A percentile compares a stretch with the other conserved stretches of the same genome.
These are phyloP conservation scores for Euproctis similis DNA, from an alignment of 2,888 invertebrate genomes.

Conservation along the genomic window DNA sequence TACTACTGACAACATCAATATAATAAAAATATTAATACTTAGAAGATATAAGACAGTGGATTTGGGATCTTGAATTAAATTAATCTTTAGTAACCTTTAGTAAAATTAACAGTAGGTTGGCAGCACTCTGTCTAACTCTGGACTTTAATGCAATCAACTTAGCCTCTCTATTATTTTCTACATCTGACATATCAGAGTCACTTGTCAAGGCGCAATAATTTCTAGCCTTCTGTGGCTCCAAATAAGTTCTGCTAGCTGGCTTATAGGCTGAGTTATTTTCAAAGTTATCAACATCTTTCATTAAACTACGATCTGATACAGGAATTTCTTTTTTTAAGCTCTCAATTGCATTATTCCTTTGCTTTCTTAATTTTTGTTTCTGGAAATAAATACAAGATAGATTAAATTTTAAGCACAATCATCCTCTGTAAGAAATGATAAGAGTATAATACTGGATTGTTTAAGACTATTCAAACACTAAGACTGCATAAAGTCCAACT, in stretches of 20 bases:
- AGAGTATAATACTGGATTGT: too few relatives aligned
- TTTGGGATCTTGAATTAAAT: too few relatives aligned
- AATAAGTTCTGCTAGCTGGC: conserved; percentile 50
- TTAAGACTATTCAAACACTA: too few relatives aligned
- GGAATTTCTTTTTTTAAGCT: conserved; percentile 65
- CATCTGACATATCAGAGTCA: conserved; percentile 81
- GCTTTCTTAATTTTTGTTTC: conserved; percentile 69
- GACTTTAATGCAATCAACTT: conserved; percentile 68
- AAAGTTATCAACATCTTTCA: conserved; percentile 60
- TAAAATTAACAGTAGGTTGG: conserved; percentile 75
- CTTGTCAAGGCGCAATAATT: conserved; percentile 69
- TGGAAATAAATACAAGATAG: conserved; percentile 14
- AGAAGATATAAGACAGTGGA: too few relatives aligned
- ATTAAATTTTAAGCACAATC: too few relatives aligned
- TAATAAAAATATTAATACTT: too few relatives aligned
- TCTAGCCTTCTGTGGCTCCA: conserved; percentile 45
- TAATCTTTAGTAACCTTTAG: conserved; percentile 72
- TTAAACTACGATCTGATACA: conserved; percentile 55
- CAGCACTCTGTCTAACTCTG: conserved; percentile 80
- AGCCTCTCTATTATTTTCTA: conserved; percentile 72
- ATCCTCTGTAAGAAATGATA: too few relatives aligned
- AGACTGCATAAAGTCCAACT: too few relatives aligned
- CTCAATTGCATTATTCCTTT: conserved; percentile 63
- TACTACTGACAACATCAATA: too few relatives aligned
- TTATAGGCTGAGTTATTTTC: conserved; percentile 55